A percentile compares a stretch with the other conserved stretches of the same genome.
These are phyloP conservation scores for Pangasius djambal DNA, from an alignment of 2,797 vertebrate genomes.

Conservation along the genomic window DNA sequence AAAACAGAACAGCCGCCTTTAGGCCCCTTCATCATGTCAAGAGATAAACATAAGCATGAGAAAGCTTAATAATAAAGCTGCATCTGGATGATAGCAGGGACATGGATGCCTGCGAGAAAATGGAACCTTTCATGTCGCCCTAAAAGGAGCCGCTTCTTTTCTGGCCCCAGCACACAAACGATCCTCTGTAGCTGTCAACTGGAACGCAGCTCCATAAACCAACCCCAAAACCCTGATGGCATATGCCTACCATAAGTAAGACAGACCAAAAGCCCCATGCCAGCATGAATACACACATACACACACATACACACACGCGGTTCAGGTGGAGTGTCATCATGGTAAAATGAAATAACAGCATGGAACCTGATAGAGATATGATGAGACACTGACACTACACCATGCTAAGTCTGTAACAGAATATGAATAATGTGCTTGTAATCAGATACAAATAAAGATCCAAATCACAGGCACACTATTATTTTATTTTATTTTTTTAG, in stretches of 20 bases:
- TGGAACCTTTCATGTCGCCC: slow-evolving; percentile 29
- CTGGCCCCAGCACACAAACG: slow-evolving; percentile 8
- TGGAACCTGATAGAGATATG: slow-evolving; percentile 1
- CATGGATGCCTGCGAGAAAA: slow-evolving; percentile 19
- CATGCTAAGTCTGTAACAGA: neutral
- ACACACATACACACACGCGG: slow-evolving; percentile 14
- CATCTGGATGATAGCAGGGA: neutral
- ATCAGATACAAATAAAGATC: neutral
- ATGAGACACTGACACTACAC: neutral
- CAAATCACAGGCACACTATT: neutral
- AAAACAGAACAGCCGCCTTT: neutral
- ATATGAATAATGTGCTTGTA: neutral
- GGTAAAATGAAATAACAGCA: neutral
- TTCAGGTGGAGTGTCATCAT: neutral
- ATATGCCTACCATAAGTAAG: slow-evolving; percentile 22
- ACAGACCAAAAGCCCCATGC: neutral
- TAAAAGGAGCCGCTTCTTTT: slow-evolving; percentile 11
- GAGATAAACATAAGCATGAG: neutral
- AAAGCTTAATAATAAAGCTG: neutral
- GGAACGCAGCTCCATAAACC: neutral
- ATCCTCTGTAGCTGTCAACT: slow-evolving; percentile 15
- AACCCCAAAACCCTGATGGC: slow-evolving; percentile 1
- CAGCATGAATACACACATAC: slow-evolving; percentile 5
- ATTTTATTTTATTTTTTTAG: neutral
- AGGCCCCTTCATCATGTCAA: neutral